Evolutionary conservation across 2,113 vertebrate genomes (phyloP), one percentile per base, ranked within the genome.

Genomic region (Ardeotis arabs): DNA sequence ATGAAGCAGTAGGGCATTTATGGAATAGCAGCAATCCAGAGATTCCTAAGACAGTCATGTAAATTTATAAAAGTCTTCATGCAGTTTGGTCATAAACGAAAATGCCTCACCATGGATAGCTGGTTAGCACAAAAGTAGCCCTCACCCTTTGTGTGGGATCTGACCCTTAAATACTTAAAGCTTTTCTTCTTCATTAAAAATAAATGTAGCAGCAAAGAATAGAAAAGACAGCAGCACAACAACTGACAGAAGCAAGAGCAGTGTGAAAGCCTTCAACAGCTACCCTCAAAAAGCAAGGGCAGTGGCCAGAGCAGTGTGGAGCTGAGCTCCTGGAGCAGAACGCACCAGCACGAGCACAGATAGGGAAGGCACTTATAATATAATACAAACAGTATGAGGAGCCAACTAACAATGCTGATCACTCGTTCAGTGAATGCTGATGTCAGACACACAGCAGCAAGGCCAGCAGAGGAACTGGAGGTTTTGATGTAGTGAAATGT

Each of bases 331-430:
- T 45, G 11, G 74, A 59, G 53, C 27, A 64, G 14, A 13, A 52
- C 0, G 0, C 13, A 77, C 56, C 82, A 60, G 39, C 1, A 0
- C 0, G 1, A 59, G 10, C 44, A 25, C 13, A 14, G 15, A 10
- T 39, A 14, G 50, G 37, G 28, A 50, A 31, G 35, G 33, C 35
- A 6, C 10, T 83, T 45, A 4, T 8, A 35, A 6, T 4, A 4
- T 7, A 75, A 5, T 24, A 11, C 6, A 20, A 55, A 60, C 4
- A 23, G 47, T 21, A 9, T 13, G 11, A 86, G 27, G 23, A 56
- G 12, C 10, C 67, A 74, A 41, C 12, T 56, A 50, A 78, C 72
- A 62, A 1, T 35, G 45, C 31, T 35, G 49, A 53, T 39, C 17
- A 5, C 14, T 67, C 47, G 10, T 15, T 74, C 68, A 45, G 0